Evolutionary conservation across 2,888 invertebrate species (phyloP).

Genomic region (Thumatha senex): DNA sequence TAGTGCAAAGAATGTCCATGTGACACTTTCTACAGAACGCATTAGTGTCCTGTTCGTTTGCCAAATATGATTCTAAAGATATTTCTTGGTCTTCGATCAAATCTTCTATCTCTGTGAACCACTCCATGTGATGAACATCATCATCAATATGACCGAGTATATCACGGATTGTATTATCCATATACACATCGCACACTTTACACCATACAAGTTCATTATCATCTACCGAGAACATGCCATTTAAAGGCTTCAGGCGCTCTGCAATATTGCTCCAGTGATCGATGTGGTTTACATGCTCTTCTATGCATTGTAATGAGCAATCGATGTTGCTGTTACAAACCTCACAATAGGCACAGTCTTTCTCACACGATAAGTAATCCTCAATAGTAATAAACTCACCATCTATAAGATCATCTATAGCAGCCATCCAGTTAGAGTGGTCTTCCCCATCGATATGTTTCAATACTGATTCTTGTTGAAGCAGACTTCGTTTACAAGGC

Average conservation of each 20-base stretch:
- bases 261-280: slow-evolving; percentile 54
- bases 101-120: slow-evolving; percentile 61
- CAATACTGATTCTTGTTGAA: slow-evolving; percentile 52
- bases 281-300: slow-evolving; percentile 57
- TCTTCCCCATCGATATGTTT: slow-evolving; percentile 55
- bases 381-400: slow-evolving; percentile 61
- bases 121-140: slow-evolving; percentile 53
- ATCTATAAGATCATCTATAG: slow-evolving; percentile 58
- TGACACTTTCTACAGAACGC: slow-evolving; percentile 61
- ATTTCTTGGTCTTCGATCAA: slow-evolving; percentile 54
- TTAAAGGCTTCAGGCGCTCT: slow-evolving; percentile 54
- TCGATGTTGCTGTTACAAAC: slow-evolving; percentile 48
- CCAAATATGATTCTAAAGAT: slow-evolving; percentile 47
- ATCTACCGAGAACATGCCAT: slow-evolving; percentile 54
- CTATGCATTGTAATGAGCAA: slow-evolving; percentile 50
- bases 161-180: slow-evolving; percentile 48
- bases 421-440: slow-evolving; percentile 60
- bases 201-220: slow-evolving; percentile 58
- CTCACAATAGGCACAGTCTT: slow-evolving; percentile 55
- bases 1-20: slow-evolving; percentile 47
- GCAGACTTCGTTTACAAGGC: slow-evolving; percentile 50
- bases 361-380: slow-evolving; percentile 52
- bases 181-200: slow-evolving; percentile 55
- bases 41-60: slow-evolving; percentile 52
- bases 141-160: slow-evolving; percentile 58